Base-by-base conservation (phyloP, 2,888 invertebrate species). In the Tetheella fluctuosa region DNA sequence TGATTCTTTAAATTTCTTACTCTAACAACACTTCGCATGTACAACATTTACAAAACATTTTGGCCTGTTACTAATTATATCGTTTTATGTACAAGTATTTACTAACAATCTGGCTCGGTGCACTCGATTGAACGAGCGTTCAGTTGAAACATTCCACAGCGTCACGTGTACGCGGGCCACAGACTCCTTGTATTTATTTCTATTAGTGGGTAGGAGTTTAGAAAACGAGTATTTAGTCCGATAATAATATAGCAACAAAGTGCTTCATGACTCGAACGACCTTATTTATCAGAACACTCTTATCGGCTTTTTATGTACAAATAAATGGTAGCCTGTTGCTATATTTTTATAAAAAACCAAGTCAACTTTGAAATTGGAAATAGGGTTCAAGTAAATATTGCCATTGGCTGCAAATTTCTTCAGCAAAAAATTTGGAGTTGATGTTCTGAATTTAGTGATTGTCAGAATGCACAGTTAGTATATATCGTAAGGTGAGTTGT, bases 191-290 rank as follows among this genome's bases (percentile, higher is more conserved):
- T 17, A 48, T 10, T 15, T 8, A 15, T 42, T 42, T 48, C n/a
- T n/a, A 42, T 48, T 42, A 42, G 42, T 42, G 3, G 0, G 42
- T 48, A 48, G 17, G 42, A 8, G 42, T 48, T 39, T 48, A 48
- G 42, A 48, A n/a, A n/a, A 48, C 42, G 10, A 48, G 42, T 48
- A 48, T 48, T 48, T 48, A 48, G 42, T 48, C 20, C 17, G 42
- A 48, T 48, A 48, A 48, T 48, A 39, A 48, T 48, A 48, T 48
- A 48, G 42, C 42, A 48, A 48, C 42, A 20, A 48, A 20, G 42
- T 17, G 17, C 20, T 17, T 8, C 42, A 20, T 48, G 42, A 48
- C 42, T 48, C 42, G 20, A 48, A 20, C n/a, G 42, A 48, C 42
- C 42, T 48, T 48, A n/a, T 39, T n/a, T 48, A 48, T 48, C 42